These are phyloP conservation scores for Trissolcus basalis DNA, from an alignment of 1,140 invertebrate species.

Conservation along the genomic window DNA sequence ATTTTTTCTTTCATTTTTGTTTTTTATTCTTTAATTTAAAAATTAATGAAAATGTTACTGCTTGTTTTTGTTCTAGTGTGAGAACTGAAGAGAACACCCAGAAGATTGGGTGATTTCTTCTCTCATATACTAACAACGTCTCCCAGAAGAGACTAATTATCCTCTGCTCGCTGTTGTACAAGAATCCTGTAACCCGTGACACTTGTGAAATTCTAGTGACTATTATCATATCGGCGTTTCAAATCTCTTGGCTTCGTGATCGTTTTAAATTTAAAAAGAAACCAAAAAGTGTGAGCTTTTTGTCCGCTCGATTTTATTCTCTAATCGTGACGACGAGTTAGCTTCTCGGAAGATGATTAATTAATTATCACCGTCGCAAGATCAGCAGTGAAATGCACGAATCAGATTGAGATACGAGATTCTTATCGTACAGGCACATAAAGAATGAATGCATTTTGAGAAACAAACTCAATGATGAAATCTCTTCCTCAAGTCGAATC, in stretches of 20 bases:
- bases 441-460: constrained; percentile 29
- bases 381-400: constrained; percentile 5
- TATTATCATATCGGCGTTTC: constrained; percentile 60
- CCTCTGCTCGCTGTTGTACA: constrained; percentile 45
- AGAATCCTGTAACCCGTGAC: constrained; percentile 57
- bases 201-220: constrained; percentile 62
- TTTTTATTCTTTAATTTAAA: too few species aligned
- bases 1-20: too few species aligned
- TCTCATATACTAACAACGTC: constrained; percentile 33
- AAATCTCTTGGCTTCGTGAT: constrained; percentile 54
- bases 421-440: constrained; percentile 5
- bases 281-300: constrained; percentile 30
- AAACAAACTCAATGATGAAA: constrained; percentile 18
- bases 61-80: neutral
- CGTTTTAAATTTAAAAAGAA: constrained; percentile 56
- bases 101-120: constrained; percentile 20
- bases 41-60: too few species aligned
- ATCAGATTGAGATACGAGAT: constrained; percentile 31
- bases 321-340: constrained; percentile 11
- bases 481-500: constrained; percentile 6
- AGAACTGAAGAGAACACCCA: neutral
- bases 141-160: constrained; percentile 61
- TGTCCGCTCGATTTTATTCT: constrained; percentile 20
- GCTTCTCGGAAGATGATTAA: constrained; percentile 30
- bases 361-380: constrained; percentile 23